phyloP scores from a whole-genome alignment of 2,113 vertebrate genomes.

The Apeltes quadracus region DNA sequence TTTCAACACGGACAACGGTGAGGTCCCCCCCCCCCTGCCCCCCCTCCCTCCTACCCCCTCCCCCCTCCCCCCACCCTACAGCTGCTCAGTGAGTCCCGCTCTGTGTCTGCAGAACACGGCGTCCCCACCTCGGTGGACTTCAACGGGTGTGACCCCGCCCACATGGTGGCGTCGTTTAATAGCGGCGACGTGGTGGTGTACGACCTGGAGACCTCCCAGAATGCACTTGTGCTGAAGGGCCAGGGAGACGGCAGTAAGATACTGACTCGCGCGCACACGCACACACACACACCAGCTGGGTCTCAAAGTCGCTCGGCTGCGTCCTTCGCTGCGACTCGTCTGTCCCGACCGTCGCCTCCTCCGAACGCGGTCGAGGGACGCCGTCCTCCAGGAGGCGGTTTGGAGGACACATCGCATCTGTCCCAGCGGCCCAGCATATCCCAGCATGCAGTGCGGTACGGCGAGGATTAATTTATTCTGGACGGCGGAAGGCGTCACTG shows the following conservation, averaged over 20 bases:
- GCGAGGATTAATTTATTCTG: too few species aligned
- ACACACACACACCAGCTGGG: not conserved
- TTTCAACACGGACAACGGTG: conserved; percentile 89
- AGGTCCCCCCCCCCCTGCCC: conserved; percentile 6
- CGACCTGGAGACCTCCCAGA: conserved; percentile 95
- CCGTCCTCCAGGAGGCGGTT: too few species aligned
- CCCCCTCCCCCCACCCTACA: not conserved
- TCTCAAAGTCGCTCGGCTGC: too few species aligned
- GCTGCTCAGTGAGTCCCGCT: not conserved
- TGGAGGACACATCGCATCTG: too few species aligned
- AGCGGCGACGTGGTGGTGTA: conserved; percentile 90
- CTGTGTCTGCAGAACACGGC: conserved; percentile 84
- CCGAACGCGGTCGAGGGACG: too few species aligned
- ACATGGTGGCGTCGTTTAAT: conserved; percentile 93
- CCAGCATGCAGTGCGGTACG: too few species aligned
- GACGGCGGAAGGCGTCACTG: too few species aligned
- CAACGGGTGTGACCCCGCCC: conserved; percentile 95
- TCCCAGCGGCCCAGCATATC: too few species aligned
- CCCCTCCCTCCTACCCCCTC: too few species aligned
- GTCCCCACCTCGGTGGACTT: conserved; percentile 95
- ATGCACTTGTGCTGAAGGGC: conserved; percentile 87
- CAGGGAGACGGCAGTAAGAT: conserved; percentile 87
- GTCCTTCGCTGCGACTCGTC: too few species aligned
- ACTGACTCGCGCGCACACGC: not conserved
- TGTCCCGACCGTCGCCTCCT: too few species aligned